Evolutionary conservation across 2,113 vertebrate species (phyloP), one percentile per base, ranked within the genome.

Genomic region (Pterocles burchelli): DNA sequence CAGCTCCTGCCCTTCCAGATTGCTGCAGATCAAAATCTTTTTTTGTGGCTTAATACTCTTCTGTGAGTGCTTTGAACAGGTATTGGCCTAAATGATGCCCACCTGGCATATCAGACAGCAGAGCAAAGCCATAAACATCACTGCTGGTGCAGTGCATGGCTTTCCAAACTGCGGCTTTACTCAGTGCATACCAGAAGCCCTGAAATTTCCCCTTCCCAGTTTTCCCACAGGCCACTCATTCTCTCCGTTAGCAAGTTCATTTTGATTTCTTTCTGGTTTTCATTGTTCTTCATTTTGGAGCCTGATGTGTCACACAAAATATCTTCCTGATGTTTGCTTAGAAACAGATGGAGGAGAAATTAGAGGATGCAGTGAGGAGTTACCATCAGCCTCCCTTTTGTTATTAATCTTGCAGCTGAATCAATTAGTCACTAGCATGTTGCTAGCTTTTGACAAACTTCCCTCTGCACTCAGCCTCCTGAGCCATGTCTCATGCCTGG

Each of bases 101-200:
- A 36, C 31, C 61, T 63, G 63, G 57, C 62, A 8, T 51, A 21
- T 9, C 36, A 43, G 43, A 2, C 19, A 81, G 70, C 78, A 51
- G 51, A 54, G 72, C 61, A 25, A 28, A 52, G 38, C 41, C 36
- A 1, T 2, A 1, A 28, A 3, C n/a, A 18, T 21, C 54, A 1
- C 61, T 12, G 2, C 34, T 12, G 38, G 6, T 9, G 17, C 73
- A 28, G 29, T 1, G 1, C 17, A 0, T 7, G 54, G 4, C 17
- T 46, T 19, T 45, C 65, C 20, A 28, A 34, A 7, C 0, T 3
- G 2, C 14, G 29, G 15, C 45, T 74, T 46, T 4, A 3, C 41
- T 13, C 34, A 0, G 26, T 13, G 38, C 2, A 18, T 3, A 19
- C 15, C 55, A 58, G n/a, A 38, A 61, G 25, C 85, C 26, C 33